Percentiles rank a stretch among this genome's conserved stretches.
phyloP scores from a whole-genome alignment of 2,113 vertebrate species.

The Butorides virescens region DNA sequence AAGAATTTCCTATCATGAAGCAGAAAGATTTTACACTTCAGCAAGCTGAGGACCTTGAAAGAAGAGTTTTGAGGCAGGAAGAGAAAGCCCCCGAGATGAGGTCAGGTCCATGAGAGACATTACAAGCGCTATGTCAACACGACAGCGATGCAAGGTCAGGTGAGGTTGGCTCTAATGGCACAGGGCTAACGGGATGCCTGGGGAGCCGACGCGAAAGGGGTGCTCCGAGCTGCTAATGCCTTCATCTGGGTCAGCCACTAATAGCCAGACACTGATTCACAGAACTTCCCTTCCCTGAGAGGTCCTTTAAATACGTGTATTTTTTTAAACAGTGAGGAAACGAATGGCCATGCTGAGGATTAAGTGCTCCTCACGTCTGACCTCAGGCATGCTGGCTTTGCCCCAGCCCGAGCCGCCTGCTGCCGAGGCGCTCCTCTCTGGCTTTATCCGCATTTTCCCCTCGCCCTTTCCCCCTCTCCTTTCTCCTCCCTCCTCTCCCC shows the following conservation, averaged over 20 bases:
- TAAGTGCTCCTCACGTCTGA: not conserved
- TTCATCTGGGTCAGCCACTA: not conserved
- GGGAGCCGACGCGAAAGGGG: not conserved
- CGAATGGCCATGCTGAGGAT: slow-evolving; percentile 3
- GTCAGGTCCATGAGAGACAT: not conserved
- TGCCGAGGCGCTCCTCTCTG: fast-evolving
- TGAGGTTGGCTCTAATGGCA: not conserved
- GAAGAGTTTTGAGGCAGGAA: not conserved
- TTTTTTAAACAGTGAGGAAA: slow-evolving; percentile 1
- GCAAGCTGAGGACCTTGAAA: not conserved
- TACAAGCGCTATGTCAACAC: not conserved
- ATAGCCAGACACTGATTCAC: slow-evolving; percentile 22
- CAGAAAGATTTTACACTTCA: not conserved
- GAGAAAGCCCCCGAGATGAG: not conserved
- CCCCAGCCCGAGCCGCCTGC: not conserved
- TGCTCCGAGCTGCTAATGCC: not conserved
- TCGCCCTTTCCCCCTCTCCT: not conserved
- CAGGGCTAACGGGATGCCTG: not conserved
- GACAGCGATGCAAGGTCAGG: not conserved
- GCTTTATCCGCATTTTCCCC: not conserved
- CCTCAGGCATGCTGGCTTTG: not conserved
- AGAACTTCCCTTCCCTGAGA: not conserved
- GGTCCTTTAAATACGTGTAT: not conserved
- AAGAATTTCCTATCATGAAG: not conserved
- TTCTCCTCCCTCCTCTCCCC: not conserved